Conservation (phyloP, 2,888 invertebrate genomes). For the Hemithea aestivaria region DNA sequence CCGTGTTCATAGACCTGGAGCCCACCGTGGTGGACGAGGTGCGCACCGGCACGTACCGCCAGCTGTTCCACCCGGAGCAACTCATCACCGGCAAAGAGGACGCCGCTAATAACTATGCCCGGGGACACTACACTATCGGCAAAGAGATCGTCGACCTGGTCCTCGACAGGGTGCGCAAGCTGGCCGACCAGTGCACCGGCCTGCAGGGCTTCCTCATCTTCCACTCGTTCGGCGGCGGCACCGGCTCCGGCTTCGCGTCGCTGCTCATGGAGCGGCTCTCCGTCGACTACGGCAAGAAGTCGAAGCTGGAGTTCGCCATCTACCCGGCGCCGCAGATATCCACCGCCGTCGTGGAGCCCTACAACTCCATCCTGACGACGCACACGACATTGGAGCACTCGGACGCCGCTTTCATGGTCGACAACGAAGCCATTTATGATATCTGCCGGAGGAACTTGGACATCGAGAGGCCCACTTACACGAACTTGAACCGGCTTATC, state of each 20-base stretch:
- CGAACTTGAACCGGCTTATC: slow-evolving; percentile 95
- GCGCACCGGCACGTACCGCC: slow-evolving; percentile 95
- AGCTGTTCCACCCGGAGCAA: slow-evolving; percentile 97
- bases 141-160: slow-evolving; percentile 95
- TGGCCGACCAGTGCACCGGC: slow-evolving; percentile 94
- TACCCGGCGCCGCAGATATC: slow-evolving; percentile 96
- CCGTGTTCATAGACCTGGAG: slow-evolving; percentile 96
- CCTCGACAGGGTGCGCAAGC: slow-evolving; percentile 89
- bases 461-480: slow-evolving; percentile 96
- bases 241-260: slow-evolving; percentile 96
- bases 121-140: slow-evolving; percentile 98
- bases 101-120: slow-evolving; percentile 97
- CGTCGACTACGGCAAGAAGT: slow-evolving; percentile 97
- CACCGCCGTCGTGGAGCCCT: slow-evolving; percentile 95
- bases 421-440: slow-evolving; percentile 93
- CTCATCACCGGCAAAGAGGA: slow-evolving; percentile 97
- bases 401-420: slow-evolving; percentile 97
- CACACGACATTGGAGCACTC: slow-evolving; percentile 97
- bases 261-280: slow-evolving; percentile 96
- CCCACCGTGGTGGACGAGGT: slow-evolving; percentile 97
- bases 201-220: slow-evolving; percentile 95
- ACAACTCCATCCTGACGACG: slow-evolving; percentile 96
- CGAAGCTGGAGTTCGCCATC: slow-evolving; percentile 95
- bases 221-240: slow-evolving; percentile 96
- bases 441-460: slow-evolving; percentile 95